phyloP scores from a whole-genome alignment of 2,888 invertebrate genomes.

The Catonia carolina region DNA sequence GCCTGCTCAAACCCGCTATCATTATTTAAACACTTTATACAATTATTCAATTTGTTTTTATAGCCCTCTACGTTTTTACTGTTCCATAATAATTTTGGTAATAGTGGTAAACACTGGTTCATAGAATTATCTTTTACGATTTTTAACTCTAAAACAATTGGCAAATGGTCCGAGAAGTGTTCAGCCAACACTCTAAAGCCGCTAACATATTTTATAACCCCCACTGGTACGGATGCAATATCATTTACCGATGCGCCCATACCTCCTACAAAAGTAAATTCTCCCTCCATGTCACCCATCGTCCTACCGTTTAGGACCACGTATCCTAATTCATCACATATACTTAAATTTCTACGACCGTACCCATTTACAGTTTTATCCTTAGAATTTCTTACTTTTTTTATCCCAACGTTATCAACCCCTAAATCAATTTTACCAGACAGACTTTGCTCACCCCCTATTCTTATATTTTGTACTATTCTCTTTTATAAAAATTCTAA shows the following conservation, averaged over 20 bases:
- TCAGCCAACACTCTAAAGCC: neutral
- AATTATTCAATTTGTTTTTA: neutral
- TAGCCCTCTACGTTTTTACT: neutral
- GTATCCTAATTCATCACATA: neutral
- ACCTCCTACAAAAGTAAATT: neutral
- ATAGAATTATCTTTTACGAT: no score
- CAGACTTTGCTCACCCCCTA: neutral
- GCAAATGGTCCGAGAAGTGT: neutral
- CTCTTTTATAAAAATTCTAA: no score
- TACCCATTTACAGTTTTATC: neutral
- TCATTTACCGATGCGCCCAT: neutral
- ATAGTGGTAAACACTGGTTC: neutral
- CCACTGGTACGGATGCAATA: neutral
- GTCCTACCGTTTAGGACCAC: neutral
- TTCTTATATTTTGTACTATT: no score
- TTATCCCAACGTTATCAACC: neutral
- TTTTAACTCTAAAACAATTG: neutral
- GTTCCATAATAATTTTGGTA: constrained; percentile 1
- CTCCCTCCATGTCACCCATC: neutral
- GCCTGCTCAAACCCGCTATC: neutral
- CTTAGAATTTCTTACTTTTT: neutral
- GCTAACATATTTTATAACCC: neutral
- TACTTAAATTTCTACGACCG: neutral
- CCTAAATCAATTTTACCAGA: neutral
- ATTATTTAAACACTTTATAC: neutral